Evolutionary conservation across 2,113 vertebrate genomes (phyloP).

Genomic region (Desmodus rotundus): DNA sequence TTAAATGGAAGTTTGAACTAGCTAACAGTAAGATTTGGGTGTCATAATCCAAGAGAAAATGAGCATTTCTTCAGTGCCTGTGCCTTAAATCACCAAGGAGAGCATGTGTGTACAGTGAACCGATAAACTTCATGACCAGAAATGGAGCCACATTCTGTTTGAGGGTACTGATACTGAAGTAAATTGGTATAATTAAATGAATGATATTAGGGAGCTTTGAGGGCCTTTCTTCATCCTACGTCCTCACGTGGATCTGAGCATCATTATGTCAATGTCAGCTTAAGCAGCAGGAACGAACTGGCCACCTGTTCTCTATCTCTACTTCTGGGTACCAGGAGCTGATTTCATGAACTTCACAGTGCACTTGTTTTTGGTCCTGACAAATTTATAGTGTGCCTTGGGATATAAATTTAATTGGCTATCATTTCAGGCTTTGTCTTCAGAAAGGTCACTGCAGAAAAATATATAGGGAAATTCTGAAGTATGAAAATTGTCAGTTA

Average conservation of each 20-base stretch:
- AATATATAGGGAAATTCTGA: constrained; percentile 58
- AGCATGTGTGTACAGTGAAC: neutral
- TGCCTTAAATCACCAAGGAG: neutral
- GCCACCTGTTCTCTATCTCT: neutral
- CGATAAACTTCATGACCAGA: neutral
- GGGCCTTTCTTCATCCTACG: neutral
- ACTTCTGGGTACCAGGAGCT: neutral
- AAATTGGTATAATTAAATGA: neutral
- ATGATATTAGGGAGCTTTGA: neutral
- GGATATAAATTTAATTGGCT: constrained; percentile 73
- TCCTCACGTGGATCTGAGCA: neutral
- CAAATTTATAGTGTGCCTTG: constrained; percentile 65
- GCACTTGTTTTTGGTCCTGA: constrained; percentile 54
- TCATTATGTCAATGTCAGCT: neutral
- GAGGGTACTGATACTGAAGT: neutral
- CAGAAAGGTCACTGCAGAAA: constrained; percentile 69
- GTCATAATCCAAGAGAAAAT: neutral
- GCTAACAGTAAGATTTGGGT: neutral
- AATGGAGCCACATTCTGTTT: neutral
- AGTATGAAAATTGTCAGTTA: constrained; percentile 57
- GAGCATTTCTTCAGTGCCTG: neutral
- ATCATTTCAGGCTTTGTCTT: constrained; percentile 65
- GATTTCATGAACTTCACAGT: constrained; percentile 64
- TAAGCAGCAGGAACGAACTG: neutral
- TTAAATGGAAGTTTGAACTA: neutral